Evolutionary conservation across 1,140 invertebrate species (phyloP).

Genomic region (Polyergus mexicanus): DNA sequence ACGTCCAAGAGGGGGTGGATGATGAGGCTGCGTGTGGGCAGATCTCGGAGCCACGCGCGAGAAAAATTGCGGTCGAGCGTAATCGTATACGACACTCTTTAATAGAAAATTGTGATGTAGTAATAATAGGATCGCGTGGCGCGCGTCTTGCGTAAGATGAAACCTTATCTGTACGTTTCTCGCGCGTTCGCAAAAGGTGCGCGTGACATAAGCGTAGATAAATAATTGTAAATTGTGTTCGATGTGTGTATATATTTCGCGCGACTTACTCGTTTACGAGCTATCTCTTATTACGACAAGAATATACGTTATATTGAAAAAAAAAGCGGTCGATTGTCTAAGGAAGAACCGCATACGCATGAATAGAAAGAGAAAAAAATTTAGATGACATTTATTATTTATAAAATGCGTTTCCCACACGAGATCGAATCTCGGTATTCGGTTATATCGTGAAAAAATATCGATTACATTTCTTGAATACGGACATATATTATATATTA

Average conservation of each 20-base stretch:
- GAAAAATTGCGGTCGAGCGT: conserved; percentile 44
- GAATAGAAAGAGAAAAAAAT: neutral
- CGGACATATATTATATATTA: neutral
- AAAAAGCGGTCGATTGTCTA: neutral
- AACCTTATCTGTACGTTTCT: conserved; percentile 9
- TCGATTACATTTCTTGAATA: conserved; percentile 7
- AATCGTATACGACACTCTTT: conserved; percentile 31
- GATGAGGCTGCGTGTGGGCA: conserved; percentile 44
- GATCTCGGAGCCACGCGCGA: conserved; percentile 40
- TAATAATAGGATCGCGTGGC: conserved; percentile 35
- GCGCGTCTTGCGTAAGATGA: conserved; percentile 32
- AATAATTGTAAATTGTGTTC: conserved; percentile 57
- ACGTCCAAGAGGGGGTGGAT: conserved; percentile 22
- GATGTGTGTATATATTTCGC: neutral
- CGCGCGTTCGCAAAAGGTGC: neutral
- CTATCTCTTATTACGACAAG: neutral
- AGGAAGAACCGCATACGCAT: neutral
- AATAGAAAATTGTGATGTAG: conserved; percentile 44
- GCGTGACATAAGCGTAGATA: conserved; percentile 12
- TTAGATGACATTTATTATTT: conserved; percentile 2
- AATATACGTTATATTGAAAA: neutral
- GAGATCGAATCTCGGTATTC: conserved; percentile 13
- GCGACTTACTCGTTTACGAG: neutral
- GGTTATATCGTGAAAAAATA: conserved; percentile 30
- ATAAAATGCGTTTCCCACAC: neutral